Evolutionary conservation across 2,797 vertebrate species (phyloP).

Genomic region (Acipenser transmontanus): DNA sequence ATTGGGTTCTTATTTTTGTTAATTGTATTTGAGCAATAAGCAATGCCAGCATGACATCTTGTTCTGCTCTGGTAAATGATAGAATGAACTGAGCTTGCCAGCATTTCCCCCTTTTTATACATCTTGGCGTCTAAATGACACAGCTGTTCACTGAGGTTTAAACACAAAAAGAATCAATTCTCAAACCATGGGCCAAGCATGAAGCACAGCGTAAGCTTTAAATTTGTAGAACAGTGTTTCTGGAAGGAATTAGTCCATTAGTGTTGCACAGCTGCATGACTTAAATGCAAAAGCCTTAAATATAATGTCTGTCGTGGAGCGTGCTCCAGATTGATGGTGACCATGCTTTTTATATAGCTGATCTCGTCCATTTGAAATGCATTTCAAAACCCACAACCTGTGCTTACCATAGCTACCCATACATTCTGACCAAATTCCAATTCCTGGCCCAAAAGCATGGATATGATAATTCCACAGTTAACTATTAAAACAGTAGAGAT

Average conservation of each 20-base stretch:
- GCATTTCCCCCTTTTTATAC: constrained; percentile 19
- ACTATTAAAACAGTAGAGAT: too few relatives aligned
- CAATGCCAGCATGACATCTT: constrained; percentile 38
- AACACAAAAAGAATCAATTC: constrained; percentile 30
- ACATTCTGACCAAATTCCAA: too few relatives aligned
- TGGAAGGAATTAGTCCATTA: constrained; percentile 42
- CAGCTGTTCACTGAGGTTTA: constrained; percentile 49
- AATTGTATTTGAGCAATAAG: constrained; percentile 45
- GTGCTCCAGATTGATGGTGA: constrained; percentile 16
- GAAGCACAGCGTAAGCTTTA: constrained; percentile 6
- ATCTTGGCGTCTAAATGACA: constrained; percentile 34
- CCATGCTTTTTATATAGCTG: constrained; percentile 6
- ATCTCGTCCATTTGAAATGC: too few relatives aligned
- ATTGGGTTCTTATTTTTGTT: not conserved
- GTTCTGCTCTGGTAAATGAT: constrained; percentile 34
- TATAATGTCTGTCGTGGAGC: constrained; percentile 25
- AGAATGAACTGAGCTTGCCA: constrained; percentile 30
- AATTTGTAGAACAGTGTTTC: constrained; percentile 41
- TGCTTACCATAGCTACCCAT: too few relatives aligned
- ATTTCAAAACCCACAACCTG: too few relatives aligned
- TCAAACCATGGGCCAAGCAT: constrained; percentile 17
- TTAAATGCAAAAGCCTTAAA: constrained; percentile 29
- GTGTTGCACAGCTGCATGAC: constrained; percentile 48
- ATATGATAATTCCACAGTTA: too few relatives aligned
- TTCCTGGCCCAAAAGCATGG: too few relatives aligned